phyloP scores from a whole-genome alignment of 1,140 invertebrate species.

The Hirudo medicinalis region DNA sequence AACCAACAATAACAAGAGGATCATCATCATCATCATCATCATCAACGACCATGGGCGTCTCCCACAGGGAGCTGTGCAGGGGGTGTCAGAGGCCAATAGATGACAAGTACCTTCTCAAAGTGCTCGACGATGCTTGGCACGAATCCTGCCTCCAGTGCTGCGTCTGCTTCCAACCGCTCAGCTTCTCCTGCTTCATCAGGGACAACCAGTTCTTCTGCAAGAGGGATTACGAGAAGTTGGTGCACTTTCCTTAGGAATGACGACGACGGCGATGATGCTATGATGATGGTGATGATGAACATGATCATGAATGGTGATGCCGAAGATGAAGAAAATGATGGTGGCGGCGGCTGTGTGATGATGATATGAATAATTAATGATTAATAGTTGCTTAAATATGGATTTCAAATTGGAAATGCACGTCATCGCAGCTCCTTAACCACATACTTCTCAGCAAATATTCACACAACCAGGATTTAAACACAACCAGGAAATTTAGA shows the following conservation, averaged over 20 bases:
- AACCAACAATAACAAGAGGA: neutral
- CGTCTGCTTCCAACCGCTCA: constrained; percentile 70
- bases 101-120: constrained; percentile 79
- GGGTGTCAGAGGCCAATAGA: constrained; percentile 80
- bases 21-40: neutral
- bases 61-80: constrained; percentile 54
- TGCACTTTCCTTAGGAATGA: neutral
- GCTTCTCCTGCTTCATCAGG: constrained; percentile 74
- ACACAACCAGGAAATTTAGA: too few species aligned
- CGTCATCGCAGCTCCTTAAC: too few species aligned
- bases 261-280: constrained; percentile 7
- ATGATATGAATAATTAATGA: constrained; percentile 15
- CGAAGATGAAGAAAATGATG: constrained; percentile 21
- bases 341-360: constrained; percentile 17
- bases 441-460: too few species aligned
- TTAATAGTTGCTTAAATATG: neutral
- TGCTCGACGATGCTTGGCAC: constrained; percentile 80
- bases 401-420: too few species aligned
- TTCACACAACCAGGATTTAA: too few species aligned
- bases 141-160: constrained; percentile 80
- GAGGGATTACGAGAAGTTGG: constrained; percentile 75
- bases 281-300: constrained; percentile 20
- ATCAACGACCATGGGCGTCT: neutral
- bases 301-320: constrained; percentile 18
- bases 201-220: constrained; percentile 88